A percentile compares a stretch with the other conserved stretches of the same genome.
Conservation (phyloP, 2,888 invertebrate genomes). For the Lobophora halterata region DNA sequence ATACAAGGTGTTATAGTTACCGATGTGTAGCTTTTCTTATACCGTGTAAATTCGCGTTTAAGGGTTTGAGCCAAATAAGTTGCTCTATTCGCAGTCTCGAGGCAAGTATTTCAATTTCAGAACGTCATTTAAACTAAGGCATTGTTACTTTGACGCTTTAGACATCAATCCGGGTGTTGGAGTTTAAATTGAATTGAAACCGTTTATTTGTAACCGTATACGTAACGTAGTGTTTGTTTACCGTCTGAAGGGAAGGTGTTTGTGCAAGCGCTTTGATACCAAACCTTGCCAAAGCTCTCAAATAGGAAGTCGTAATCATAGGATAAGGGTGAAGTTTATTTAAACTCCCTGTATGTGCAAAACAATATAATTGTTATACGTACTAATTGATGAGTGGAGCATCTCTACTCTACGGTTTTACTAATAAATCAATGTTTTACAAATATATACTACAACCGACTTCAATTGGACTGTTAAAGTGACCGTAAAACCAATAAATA, state of each 20-base stretch:
- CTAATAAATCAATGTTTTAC: too few relatives aligned
- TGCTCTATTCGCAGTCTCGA: constrained; percentile 40
- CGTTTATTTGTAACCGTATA: constrained; percentile 48
- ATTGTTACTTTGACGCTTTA: constrained; percentile 56
- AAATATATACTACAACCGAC: too few relatives aligned
- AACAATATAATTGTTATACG: constrained; percentile 1
- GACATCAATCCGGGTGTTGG: constrained; percentile 42
- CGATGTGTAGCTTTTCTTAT: too few relatives aligned
- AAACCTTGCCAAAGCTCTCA: constrained; percentile 21
- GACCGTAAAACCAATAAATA: too few relatives aligned
- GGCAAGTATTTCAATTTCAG: constrained; percentile 57
- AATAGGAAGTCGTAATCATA: constrained; percentile 19
- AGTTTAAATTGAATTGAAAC: constrained; percentile 57
- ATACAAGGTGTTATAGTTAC: too few relatives aligned
- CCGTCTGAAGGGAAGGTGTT: constrained; percentile 23
- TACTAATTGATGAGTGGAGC: too few relatives aligned
- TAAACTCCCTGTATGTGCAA: not conserved
- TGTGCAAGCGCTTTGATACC: constrained; percentile 24
- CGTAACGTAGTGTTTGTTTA: constrained; percentile 39
- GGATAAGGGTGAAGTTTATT: constrained; percentile 17
- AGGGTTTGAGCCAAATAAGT: constrained; percentile 42
- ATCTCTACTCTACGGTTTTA: too few relatives aligned
- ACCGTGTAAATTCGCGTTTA: constrained; percentile 42
- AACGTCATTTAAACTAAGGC: constrained; percentile 55
- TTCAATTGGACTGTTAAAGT: too few relatives aligned